phyloP scores from a whole-genome alignment of 2,797 vertebrate species.

The Gallirallus australis region DNA sequence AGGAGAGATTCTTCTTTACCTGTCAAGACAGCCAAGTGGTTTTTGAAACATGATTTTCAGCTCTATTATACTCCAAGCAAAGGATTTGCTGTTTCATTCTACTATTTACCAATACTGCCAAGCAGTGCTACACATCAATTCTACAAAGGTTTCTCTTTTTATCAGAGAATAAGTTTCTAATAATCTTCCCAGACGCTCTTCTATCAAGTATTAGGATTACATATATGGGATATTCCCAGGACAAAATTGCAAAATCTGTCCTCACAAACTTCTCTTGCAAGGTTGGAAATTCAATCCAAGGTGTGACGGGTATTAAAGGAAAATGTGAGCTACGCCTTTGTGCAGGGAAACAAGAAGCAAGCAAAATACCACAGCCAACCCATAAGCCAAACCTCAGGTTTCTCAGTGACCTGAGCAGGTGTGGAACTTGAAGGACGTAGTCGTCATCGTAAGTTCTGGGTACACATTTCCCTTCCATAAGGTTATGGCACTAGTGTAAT shows the following conservation, averaged over 20 bases:
- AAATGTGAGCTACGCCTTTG: not conserved
- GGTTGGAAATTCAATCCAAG: not conserved
- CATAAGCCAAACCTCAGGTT: not conserved
- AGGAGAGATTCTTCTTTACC: not conserved
- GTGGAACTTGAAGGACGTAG: not conserved
- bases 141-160: not conserved
- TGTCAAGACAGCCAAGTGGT: not conserved
- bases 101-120: not conserved
- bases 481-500: not conserved
- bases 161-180: not conserved
- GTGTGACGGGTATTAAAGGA: not conserved
- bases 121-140: not conserved
- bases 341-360: not conserved
- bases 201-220: not conserved
- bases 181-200: not conserved
- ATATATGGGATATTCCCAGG: not conserved
- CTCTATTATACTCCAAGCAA: slow-evolving; percentile 21
- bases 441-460: not conserved
- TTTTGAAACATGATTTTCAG: slow-evolving; percentile 24
- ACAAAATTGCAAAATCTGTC: not conserved
- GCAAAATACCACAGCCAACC: not conserved
- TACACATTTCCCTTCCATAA: not conserved
- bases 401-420: not conserved
- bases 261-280: not conserved
- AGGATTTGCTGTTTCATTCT: slow-evolving; percentile 32